These are phyloP conservation scores for Podarcis muralis DNA, from an alignment of 2,113 vertebrate genomes.

Conservation along the genomic window DNA sequence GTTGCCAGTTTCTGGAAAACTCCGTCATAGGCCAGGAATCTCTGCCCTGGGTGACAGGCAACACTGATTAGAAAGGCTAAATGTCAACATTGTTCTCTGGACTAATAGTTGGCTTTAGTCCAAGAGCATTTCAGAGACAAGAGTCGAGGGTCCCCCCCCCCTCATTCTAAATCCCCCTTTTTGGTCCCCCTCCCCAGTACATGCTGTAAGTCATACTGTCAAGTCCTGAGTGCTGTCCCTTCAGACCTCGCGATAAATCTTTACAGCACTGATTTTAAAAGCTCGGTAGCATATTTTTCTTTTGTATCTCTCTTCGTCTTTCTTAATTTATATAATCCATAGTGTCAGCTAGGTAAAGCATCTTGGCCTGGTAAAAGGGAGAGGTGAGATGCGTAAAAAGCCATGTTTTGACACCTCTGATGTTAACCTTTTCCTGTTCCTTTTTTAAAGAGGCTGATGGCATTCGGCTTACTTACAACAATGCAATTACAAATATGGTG, in stretches of 20 bases:
- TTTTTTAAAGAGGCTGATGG: conserved; percentile 69
- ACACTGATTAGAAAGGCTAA: conserved; percentile 64
- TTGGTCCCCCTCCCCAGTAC: conserved; percentile 14
- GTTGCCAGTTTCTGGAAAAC: conserved; percentile 38
- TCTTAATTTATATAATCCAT: conserved; percentile 41
- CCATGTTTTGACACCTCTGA: conserved; percentile 42
- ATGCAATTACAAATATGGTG: conserved; percentile 61
- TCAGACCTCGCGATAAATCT: conserved; percentile 63
- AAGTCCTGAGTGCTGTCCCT: conserved; percentile 64
- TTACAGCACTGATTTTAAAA: conserved; percentile 60
- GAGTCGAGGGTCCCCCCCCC: conserved; percentile 48
- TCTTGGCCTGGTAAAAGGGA: not conserved
- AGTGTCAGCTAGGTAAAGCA: conserved; percentile 39
- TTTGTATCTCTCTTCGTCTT: conserved; percentile 35
- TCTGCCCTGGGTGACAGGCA: conserved; percentile 63
- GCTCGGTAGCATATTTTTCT: conserved; percentile 41
- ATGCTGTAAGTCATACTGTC: conserved; percentile 60
- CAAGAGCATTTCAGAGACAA: conserved; percentile 60
- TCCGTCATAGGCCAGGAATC: conserved; percentile 61
- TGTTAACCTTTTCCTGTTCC: conserved; percentile 51
- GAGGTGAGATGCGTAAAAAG: conserved; percentile 49
- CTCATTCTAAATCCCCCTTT: conserved; percentile 1
- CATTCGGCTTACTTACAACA: conserved; percentile 60
- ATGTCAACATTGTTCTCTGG: conserved; percentile 76
- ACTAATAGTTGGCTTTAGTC: conserved; percentile 61